Conservation (phyloP, 2,113 vertebrate genomes). For the Prolemur simus region DNA sequence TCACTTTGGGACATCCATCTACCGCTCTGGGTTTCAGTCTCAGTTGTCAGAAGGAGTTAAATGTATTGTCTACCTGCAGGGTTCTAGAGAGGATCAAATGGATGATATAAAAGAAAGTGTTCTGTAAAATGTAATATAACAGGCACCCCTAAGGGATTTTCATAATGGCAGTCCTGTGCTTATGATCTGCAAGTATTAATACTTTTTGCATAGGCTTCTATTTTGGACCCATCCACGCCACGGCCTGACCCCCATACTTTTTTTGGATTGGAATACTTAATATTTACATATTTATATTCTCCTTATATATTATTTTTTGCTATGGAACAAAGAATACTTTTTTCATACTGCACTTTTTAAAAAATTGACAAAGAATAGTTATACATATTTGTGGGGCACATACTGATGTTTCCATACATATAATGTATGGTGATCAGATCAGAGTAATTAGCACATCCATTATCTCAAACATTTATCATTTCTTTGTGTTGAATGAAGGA, state of each 20-base stretch:
- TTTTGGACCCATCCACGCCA: not conserved
- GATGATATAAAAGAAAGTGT: not conserved
- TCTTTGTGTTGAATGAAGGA: too few relatives aligned
- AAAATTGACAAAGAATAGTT: not conserved
- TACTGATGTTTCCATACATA: not conserved
- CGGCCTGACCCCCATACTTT: not conserved
- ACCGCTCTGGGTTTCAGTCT: not conserved
- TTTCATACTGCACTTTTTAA: not conserved
- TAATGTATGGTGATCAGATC: not conserved
- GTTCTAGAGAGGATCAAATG: not conserved
- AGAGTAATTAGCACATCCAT: not conserved
- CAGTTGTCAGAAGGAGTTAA: not conserved
- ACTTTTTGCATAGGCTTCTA: not conserved
- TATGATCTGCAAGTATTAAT: not conserved
- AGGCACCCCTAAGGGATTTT: not conserved
- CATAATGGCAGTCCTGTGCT: not conserved
- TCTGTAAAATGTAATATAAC: not conserved
- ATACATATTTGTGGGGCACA: not conserved
- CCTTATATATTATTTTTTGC: not conserved
- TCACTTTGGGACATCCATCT: not conserved
- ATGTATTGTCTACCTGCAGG: not conserved
- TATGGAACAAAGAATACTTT: not conserved
- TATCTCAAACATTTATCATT: not conserved
- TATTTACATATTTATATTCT: not conserved
- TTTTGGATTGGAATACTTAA: not conserved